Percentiles rank a stretch among this genome's conserved stretches.
Evolutionary conservation across 2,113 vertebrate species (phyloP).

Genomic region (Piaya cayana): DNA sequence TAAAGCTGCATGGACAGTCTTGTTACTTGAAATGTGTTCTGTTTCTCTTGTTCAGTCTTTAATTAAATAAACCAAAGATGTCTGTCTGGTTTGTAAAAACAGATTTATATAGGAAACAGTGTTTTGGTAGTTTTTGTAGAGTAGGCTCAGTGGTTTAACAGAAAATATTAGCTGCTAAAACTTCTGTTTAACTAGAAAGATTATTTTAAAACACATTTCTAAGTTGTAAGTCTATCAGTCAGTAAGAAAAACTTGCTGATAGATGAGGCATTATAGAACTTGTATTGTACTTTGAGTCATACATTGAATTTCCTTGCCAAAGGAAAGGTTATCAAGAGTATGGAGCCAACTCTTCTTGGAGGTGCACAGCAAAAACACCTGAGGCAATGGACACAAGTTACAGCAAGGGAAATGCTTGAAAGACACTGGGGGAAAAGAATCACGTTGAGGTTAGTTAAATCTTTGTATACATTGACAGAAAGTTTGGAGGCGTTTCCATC

Average conservation of each 20-base stretch:
- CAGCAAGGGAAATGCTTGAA: neutral
- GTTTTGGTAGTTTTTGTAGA: neutral
- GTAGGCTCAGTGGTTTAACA: neutral
- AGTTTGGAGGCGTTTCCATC: neutral
- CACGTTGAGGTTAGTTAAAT: neutral
- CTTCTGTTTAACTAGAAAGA: neutral
- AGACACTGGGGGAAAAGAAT: neutral
- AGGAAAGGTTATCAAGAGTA: neutral
- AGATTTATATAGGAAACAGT: neutral
- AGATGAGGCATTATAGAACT: neutral
- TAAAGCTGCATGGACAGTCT: neutral
- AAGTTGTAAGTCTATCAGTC: neutral
- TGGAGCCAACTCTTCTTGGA: neutral
- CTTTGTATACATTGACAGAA: neutral
- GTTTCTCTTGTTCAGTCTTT: neutral
- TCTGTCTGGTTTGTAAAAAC: neutral
- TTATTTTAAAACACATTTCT: neutral
- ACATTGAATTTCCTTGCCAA: neutral
- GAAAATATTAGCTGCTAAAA: neutral
- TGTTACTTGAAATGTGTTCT: neutral
- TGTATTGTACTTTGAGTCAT: neutral
- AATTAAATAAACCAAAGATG: neutral
- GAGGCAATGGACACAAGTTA: accelerated
- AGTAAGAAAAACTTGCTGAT: neutral
- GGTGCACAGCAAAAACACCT: neutral